Evolutionary conservation across 2,797 vertebrate genomes (phyloP).

Genomic region (Tangara arthus): DNA sequence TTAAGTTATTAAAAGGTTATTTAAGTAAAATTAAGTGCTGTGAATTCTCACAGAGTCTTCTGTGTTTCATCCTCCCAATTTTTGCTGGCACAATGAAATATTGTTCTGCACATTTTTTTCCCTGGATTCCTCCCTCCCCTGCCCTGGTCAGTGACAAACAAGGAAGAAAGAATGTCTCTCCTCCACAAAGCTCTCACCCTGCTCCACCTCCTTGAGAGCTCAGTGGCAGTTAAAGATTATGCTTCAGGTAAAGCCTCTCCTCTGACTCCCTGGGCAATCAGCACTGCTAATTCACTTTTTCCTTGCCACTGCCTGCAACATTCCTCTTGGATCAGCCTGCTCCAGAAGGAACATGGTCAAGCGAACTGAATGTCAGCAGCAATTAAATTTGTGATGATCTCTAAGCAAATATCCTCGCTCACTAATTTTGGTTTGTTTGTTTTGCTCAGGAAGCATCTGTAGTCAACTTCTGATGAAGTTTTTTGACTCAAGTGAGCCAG

Average conservation of each 20-base stretch:
- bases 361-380: background rate
- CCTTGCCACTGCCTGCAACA: background rate
- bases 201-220: background rate
- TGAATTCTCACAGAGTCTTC: background rate
- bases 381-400: background rate
- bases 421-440: background rate
- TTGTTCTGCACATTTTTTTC: background rate
- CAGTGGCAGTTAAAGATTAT: background rate
- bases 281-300: background rate
- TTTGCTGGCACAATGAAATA: background rate
- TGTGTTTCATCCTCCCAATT: background rate
- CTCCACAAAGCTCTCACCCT: background rate
- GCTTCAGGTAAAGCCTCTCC: background rate
- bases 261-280: background rate
- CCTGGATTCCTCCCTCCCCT: background rate
- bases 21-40: background rate
- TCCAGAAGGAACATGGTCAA: background rate
- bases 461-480: background rate
- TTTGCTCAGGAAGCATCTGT: background rate
- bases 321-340: background rate
- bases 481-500: background rate
- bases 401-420: background rate
- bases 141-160: background rate
- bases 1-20: background rate
- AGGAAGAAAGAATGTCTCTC: background rate